Conservation (phyloP, 2,797 vertebrate species). For the Premnoplex brunnescens region DNA sequence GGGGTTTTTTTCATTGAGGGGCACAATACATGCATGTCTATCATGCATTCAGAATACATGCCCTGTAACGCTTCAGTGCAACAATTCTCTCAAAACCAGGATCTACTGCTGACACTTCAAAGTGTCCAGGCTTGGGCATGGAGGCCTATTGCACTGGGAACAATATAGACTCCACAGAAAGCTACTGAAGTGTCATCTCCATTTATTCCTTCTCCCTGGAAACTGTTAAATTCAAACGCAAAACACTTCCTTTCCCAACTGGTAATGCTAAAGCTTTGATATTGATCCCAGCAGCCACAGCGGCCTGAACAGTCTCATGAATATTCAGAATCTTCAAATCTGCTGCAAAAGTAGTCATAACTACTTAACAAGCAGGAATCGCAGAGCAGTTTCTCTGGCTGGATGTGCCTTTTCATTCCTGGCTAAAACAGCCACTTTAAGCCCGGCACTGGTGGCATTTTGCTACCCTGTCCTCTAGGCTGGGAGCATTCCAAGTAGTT, state of each 20-base stretch:
- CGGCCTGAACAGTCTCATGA: neutral
- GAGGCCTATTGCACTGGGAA: neutral
- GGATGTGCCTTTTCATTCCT: neutral
- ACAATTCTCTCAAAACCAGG: neutral
- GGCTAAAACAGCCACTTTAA: neutral
- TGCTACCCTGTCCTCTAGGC: neutral
- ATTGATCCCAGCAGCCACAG: accelerated
- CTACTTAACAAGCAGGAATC: neutral
- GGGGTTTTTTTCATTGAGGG: accelerated
- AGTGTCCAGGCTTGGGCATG: neutral
- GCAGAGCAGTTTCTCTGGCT: neutral
- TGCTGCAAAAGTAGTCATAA: neutral
- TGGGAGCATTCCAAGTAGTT: neutral
- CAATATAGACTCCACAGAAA: neutral
- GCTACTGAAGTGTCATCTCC: neutral
- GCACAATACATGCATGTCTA: neutral
- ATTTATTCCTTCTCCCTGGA: neutral
- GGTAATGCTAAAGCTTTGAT: neutral
- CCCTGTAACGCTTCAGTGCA: neutral
- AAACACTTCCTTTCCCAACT: neutral
- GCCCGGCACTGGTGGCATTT: neutral
- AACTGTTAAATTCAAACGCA: neutral
- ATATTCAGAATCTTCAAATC: neutral
- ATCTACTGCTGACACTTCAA: neutral
- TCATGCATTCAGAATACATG: neutral